Evolutionary conservation across 2,888 invertebrate genomes (phyloP).

Genomic region (Caenorhabditis japonica): DNA sequence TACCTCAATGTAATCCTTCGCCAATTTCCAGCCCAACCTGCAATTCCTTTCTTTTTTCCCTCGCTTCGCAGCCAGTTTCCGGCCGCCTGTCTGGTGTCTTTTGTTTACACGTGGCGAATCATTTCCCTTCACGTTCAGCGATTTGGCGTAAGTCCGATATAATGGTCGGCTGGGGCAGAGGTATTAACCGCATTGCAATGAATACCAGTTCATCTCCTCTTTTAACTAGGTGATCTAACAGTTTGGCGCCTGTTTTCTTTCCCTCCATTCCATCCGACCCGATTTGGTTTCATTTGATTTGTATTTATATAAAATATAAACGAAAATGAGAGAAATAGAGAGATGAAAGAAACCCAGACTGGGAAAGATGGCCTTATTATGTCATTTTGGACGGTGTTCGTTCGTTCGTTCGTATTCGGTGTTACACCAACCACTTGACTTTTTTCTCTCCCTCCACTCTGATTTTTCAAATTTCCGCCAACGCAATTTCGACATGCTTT

Average conservation of each 20-base stretch:
- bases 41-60: not conserved
- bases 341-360: conserved; percentile 24
- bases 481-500: not conserved
- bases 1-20: too few relatives aligned
- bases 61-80: conserved; percentile 17
- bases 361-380: conserved; percentile 29
- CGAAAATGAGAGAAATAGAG: not conserved
- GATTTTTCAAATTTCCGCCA: conserved; percentile 6
- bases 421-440: too few relatives aligned
- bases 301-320: too few relatives aligned
- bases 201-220: conserved; percentile 21
- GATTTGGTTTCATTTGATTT: too few relatives aligned
- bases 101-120: conserved; percentile 24
- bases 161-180: conserved; percentile 23
- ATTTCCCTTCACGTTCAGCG: conserved; percentile 5
- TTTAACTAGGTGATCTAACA: conserved; percentile 15
- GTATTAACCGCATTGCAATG: conserved; percentile 7
- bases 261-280: not conserved
- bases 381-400: conserved; percentile 45
- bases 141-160: conserved; percentile 40
- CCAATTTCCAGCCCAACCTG: conserved; percentile 13
- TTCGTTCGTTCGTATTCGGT: not conserved
- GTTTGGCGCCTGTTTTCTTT: conserved; percentile 26
- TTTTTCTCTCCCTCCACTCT: not conserved
- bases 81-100: not conserved